Base-by-base conservation (phyloP, 1,140 invertebrate species). In the Cotesia chilonis region DNA sequence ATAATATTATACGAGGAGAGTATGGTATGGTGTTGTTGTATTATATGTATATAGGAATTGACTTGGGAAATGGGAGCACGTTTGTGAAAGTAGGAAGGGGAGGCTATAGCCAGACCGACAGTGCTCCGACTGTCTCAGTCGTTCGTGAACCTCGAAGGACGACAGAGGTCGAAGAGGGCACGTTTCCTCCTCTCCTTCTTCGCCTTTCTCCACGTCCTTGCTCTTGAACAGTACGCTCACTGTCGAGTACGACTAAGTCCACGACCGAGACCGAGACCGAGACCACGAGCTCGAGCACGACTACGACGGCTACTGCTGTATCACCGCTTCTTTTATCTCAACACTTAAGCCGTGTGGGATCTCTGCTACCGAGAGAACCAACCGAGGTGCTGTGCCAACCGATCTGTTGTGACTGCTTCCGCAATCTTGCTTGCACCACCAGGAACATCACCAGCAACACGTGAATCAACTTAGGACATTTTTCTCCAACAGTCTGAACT, bases 91-190 rank as follows among this genome's bases (percentile, higher is more conserved):
- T 86, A 82, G 83, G 84, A 85, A 85, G 84, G 84, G 84, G 85
- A 82, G 82, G 80, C 81, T 87, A 87, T 87, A 87, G 84, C 81
- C 81, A 75, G 81, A 82, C 78, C 79, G 79, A 78, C 81, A 80
- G 71, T 74, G 77, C 78, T 79, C 80, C 76, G 78, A 75, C 81
- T 78, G 80, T 77, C 82, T 85, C 85, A 86, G 85, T 87, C 81
- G 84, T 83, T 86, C 84, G 85, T 85, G 82, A 81, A 86, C 82
- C 84, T 87, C 85, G 84, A 86, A 85, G 84, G 85, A 86, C 85
- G 85, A 82, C 80, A 85, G 84, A 86, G 85, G 85, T 86, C 82
- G 82, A 84, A 83, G 84, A 84, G 85, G 83, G 78, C 81, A 81
- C 72, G 79, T 78, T 68, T 79, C 77, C 76, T 78, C 66, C 60